Evolutionary conservation across 2,888 invertebrate genomes (phyloP).

Genomic region (Laothoe populi): DNA sequence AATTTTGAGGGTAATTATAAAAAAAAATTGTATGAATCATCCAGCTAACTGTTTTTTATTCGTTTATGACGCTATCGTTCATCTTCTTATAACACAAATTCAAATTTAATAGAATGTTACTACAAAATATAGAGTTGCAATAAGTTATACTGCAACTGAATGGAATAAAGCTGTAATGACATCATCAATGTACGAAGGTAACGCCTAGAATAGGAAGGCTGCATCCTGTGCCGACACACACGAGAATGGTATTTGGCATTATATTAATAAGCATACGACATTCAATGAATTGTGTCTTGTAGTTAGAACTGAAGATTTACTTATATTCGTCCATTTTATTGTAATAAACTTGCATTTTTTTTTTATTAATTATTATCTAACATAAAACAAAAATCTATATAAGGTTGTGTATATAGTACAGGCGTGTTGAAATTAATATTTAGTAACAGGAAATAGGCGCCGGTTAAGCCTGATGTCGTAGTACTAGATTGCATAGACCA

Average conservation of each 20-base stretch:
- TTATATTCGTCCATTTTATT: neutral
- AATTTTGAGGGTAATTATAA: too few species aligned
- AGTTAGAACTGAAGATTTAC: neutral
- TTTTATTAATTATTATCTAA: too few species aligned
- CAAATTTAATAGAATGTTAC: neutral
- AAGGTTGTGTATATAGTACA: too few species aligned
- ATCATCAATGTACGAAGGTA: slow-evolving; percentile 22
- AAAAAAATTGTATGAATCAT: too few species aligned
- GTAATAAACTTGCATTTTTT: too few species aligned
- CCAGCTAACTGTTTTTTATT: too few species aligned
- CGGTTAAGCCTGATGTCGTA: too few species aligned
- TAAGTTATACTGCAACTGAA: slow-evolving; percentile 16
- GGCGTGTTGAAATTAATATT: too few species aligned
- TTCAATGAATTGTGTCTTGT: slow-evolving; percentile 6
- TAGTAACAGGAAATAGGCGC: too few species aligned
- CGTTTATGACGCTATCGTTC: too few species aligned
- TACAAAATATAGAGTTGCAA: slow-evolving; percentile 2
- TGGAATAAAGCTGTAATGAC: slow-evolving; percentile 18
- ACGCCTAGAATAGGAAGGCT: slow-evolving; percentile 24
- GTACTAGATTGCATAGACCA: too few species aligned
- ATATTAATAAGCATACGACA: slow-evolving; percentile 14
- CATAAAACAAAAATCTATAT: too few species aligned
- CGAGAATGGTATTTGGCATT: slow-evolving; percentile 22
- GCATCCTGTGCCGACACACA: slow-evolving; percentile 26
- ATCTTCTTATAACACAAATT: neutral